A percentile compares a stretch with the other conserved stretches of the same genome.
Conservation (phyloP, 2,113 vertebrate species). For the Carollia perspicillata region DNA sequence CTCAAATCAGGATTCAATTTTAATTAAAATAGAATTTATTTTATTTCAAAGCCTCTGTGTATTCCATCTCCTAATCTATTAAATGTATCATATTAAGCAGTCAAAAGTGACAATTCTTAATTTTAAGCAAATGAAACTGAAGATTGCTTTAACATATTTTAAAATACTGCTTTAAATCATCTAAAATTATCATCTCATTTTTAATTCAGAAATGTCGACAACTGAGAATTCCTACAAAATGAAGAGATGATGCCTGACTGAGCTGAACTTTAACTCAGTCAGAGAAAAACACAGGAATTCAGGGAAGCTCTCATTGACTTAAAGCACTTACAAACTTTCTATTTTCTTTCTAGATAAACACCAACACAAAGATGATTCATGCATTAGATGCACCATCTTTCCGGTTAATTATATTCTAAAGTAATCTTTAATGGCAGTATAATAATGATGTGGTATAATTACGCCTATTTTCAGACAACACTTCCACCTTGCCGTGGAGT, state of each 20-base stretch:
- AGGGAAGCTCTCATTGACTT: conserved; percentile 4
- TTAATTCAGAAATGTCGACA: conserved; percentile 15
- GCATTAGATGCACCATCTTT: conserved; percentile 22
- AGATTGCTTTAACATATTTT: neutral
- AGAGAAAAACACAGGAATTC: neutral
- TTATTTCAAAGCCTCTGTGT: neutral
- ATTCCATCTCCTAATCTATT: neutral
- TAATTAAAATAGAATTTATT: conserved; percentile 51
- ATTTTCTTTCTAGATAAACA: neutral
- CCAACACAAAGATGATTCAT: conserved; percentile 24
- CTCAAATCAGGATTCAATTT: conserved; percentile 23
- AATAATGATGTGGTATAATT: conserved; percentile 45
- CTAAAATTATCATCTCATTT: conserved; percentile 49
- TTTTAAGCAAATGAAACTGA: conserved; percentile 9
- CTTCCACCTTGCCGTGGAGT: conserved; percentile 11
- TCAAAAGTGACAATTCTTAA: neutral
- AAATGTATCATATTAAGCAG: neutral
- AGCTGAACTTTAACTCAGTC: conserved; percentile 22
- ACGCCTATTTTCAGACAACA: conserved; percentile 49
- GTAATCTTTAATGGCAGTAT: conserved; percentile 27
- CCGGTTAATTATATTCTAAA: conserved; percentile 54
- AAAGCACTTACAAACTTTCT: conserved; percentile 43
- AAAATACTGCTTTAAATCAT: conserved; percentile 34
- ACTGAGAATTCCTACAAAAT: conserved; percentile 7
- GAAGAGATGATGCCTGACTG: neutral